phyloP scores from a whole-genome alignment of 2,797 vertebrate species.

The Esox lucius region DNA sequence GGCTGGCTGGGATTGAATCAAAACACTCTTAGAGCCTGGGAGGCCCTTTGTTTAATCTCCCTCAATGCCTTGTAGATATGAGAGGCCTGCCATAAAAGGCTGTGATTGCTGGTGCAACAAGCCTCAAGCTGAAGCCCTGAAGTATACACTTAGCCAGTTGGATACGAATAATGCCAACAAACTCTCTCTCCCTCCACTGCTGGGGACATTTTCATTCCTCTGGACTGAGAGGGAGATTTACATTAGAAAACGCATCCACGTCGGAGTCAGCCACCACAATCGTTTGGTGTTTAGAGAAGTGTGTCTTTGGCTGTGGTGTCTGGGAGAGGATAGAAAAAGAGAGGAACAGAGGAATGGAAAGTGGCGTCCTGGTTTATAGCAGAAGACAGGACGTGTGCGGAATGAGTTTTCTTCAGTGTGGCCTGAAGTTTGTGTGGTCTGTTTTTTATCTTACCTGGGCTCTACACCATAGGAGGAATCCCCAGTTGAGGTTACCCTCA shows the following conservation, averaged over 20 bases:
- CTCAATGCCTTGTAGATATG: conserved; percentile 57
- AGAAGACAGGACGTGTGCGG: conserved; percentile 24
- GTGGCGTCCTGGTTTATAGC: conserved; percentile 39
- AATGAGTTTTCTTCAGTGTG: conserved; percentile 27
- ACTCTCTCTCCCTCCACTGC: conserved; percentile 21
- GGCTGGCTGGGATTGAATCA: conserved; percentile 28
- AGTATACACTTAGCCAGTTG: conserved; percentile 3
- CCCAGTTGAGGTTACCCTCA: conserved; percentile 12
- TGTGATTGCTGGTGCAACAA: conserved; percentile 44
- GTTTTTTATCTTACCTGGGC: conserved; percentile 33
- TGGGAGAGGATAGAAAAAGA: conserved; percentile 21
- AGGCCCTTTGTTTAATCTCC: conserved; percentile 42
- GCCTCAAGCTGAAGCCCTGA: conserved; percentile 42
- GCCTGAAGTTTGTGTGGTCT: conserved; percentile 25
- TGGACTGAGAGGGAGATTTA: conserved; percentile 55
- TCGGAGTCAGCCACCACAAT: conserved; percentile 7
- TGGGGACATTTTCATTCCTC: conserved; percentile 45
- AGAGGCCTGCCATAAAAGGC: conserved; percentile 76
- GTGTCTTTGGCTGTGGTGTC: conserved; percentile 49
- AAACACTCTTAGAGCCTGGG: conserved; percentile 22
- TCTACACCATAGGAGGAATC: neutral
- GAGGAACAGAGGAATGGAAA: conserved; percentile 31
- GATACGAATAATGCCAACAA: neutral
- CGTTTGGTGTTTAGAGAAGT: conserved; percentile 56
- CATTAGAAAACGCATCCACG: conserved; percentile 49